A percentile compares a stretch with the other conserved stretches of the same genome.
Evolutionary conservation across 2,888 invertebrate species (phyloP).

Genomic region (Trissolcus japonicus): DNA sequence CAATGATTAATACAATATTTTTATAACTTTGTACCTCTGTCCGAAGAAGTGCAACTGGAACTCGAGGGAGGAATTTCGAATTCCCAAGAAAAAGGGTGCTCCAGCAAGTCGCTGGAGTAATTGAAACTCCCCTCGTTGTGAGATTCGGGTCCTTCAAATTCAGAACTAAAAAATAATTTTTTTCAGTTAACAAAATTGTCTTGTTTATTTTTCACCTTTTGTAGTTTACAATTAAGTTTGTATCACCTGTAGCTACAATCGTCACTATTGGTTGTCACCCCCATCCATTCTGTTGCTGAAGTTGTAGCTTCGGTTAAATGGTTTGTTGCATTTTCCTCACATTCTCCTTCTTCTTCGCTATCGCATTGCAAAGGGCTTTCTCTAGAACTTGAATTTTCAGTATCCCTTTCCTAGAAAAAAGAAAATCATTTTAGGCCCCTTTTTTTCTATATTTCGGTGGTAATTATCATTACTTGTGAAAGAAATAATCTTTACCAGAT

Average conservation of each 20-base stretch:
- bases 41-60: constrained; percentile 83
- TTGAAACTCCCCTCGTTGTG: constrained; percentile 73
- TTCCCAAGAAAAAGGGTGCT: constrained; percentile 80
- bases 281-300: constrained; percentile 89
- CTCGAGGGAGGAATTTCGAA: constrained; percentile 85
- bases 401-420: constrained; percentile 62
- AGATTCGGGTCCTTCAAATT: constrained; percentile 79
- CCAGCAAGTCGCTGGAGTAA: constrained; percentile 72
- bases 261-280: constrained; percentile 91
- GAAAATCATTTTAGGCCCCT: neutral
- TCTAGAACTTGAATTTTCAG: constrained; percentile 58
- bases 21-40: constrained; percentile 80
- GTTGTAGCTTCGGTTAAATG: constrained; percentile 79
- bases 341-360: constrained; percentile 81
- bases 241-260: constrained; percentile 85
- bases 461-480: neutral
- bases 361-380: constrained; percentile 73
- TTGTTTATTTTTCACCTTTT: neutral
- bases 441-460: too few species aligned
- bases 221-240: too few species aligned
- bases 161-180: constrained; percentile 78
- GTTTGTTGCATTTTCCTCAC: constrained; percentile 80
- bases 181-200: neutral
- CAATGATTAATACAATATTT: too few species aligned
- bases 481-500: constrained; percentile 20